These are phyloP conservation scores for Cirrhinus mrigala DNA, from an alignment of 2,797 vertebrate genomes.

Conservation along the genomic window DNA sequence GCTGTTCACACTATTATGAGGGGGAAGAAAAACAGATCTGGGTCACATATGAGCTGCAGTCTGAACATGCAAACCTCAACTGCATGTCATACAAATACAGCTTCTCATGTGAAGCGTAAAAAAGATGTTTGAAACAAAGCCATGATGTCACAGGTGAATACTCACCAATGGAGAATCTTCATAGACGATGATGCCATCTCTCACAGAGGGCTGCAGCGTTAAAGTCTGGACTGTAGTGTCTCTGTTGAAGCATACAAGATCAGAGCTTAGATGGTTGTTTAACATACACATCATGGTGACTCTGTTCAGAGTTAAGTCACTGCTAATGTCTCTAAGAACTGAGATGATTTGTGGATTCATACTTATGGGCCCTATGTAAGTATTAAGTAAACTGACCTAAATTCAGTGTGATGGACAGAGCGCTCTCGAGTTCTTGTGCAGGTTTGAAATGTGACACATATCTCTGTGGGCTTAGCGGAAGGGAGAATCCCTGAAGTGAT, in stretches of 20 bases:
- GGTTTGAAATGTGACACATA: constrained; percentile 71
- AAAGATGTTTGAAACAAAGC: constrained; percentile 1
- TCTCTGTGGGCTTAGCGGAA: constrained; percentile 72
- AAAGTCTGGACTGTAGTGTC: constrained; percentile 97
- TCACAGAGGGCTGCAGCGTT: constrained; percentile 95
- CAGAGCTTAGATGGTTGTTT: neutral
- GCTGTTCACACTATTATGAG: too few relatives aligned
- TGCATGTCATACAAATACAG: neutral
- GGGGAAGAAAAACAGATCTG: too few relatives aligned
- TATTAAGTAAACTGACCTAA: constrained; percentile 67
- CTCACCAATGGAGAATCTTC: constrained; percentile 98
- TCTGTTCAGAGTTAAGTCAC: neutral
- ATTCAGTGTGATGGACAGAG: constrained; percentile 65
- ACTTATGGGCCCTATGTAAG: constrained; percentile 26
- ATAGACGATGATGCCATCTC: constrained; percentile 91
- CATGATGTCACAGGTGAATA: constrained; percentile 55
- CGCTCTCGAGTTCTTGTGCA: constrained; percentile 48
- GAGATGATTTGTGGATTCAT: constrained; percentile 4
- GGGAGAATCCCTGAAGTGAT: constrained; percentile 60
- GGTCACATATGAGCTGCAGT: too few relatives aligned
- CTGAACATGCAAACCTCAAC: neutral
- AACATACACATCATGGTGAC: neutral
- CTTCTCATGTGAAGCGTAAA: neutral
- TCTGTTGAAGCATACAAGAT: constrained; percentile 72
- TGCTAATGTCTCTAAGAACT: neutral